Conservation (phyloP, 2,888 invertebrate species). For the Pterobdella sp. region DNA sequence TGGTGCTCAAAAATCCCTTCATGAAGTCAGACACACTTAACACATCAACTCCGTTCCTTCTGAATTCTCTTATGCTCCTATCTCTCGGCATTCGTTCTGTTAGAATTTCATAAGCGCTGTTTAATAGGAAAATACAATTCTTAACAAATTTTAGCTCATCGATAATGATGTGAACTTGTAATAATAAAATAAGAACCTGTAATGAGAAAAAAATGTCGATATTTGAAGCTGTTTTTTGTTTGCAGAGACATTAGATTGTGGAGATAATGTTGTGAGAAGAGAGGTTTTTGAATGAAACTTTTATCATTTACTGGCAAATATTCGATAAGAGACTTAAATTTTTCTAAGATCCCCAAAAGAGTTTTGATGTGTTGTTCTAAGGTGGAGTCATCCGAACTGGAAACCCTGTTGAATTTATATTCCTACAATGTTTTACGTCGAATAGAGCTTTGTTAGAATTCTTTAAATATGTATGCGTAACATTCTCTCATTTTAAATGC, state of each 20-base stretch:
- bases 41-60: slow-evolving; percentile 23
- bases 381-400: not conserved
- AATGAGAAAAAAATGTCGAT: slow-evolving; percentile 1
- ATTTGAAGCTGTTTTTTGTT: not conserved
- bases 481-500: too few species aligned
- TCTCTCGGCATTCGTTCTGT: not conserved
- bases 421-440: too few species aligned
- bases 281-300: not conserved
- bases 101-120: too few species aligned
- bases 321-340: not conserved
- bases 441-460: too few species aligned
- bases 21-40: slow-evolving; percentile 23
- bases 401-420: slow-evolving; percentile 5
- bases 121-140: too few species aligned
- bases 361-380: slow-evolving; percentile 1
- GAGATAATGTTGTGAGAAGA: not conserved
- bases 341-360: not conserved
- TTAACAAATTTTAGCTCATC: too few species aligned
- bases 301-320: not conserved
- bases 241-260: not conserved
- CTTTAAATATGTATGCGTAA: too few species aligned
- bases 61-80: not conserved
- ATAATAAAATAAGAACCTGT: not conserved
- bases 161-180: too few species aligned
- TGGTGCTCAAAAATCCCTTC: slow-evolving; percentile 16